phyloP scores from a whole-genome alignment of 2,113 vertebrate genomes.

The Phyllostomus discolor region DNA sequence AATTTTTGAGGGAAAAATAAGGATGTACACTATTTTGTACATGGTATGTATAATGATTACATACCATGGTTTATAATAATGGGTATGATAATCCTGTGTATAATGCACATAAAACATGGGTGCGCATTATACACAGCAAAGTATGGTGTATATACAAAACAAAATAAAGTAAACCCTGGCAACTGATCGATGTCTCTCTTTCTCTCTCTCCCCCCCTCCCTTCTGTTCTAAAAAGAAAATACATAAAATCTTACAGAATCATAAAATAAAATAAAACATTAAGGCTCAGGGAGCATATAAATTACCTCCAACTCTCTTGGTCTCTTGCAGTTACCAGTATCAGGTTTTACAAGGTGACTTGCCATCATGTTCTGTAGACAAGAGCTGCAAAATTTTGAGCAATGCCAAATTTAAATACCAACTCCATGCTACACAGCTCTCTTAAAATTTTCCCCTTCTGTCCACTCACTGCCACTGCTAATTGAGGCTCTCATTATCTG shows the following conservation, averaged over 20 bases:
- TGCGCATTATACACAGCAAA: too few relatives aligned
- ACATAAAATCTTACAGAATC: background rate
- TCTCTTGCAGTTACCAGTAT: constrained; percentile 72
- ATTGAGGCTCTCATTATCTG: background rate
- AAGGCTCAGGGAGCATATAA: background rate
- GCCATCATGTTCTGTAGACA: constrained; percentile 63
- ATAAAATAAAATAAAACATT: background rate
- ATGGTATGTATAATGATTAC: too few relatives aligned
- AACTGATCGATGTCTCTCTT: too few relatives aligned
- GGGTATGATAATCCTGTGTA: too few relatives aligned
- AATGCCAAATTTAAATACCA: background rate
- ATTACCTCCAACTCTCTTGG: constrained; percentile 79
- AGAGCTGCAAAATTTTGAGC: constrained; percentile 18
- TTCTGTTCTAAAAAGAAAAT: background rate
- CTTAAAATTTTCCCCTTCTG: background rate
- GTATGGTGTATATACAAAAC: background rate
- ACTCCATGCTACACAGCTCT: background rate
- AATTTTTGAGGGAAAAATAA: too few relatives aligned
- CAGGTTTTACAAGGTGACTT: constrained; percentile 58
- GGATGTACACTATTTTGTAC: too few relatives aligned
- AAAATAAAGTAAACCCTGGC: too few relatives aligned
- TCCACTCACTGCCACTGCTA: background rate
- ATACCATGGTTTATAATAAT: too few relatives aligned
- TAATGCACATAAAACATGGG: too few relatives aligned
- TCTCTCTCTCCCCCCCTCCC: too few relatives aligned